Evolutionary conservation across 2,113 vertebrate species (phyloP).

Genomic region (Eptesicus fuscus): DNA sequence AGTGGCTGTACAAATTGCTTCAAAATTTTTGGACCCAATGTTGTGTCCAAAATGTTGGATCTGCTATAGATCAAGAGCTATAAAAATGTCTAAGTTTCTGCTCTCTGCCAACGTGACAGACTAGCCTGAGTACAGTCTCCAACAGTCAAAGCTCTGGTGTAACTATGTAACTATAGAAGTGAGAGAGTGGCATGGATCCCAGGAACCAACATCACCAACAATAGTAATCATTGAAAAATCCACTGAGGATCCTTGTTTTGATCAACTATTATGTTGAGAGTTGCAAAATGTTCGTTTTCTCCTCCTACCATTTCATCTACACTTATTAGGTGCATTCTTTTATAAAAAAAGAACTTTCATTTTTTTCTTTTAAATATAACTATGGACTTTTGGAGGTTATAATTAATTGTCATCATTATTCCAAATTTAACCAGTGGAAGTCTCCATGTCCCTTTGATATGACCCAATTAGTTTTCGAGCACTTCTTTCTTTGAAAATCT

Average conservation of each 20-base stretch:
- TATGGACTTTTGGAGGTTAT: neutral
- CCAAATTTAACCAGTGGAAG: neutral
- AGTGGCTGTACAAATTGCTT: neutral
- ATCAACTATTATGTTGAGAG: neutral
- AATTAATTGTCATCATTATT: neutral
- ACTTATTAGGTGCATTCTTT: neutral
- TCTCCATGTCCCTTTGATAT: neutral
- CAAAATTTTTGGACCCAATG: neutral
- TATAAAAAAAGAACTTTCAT: neutral
- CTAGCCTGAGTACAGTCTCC: neutral
- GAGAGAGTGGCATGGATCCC: neutral
- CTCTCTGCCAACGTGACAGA: neutral
- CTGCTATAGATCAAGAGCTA: neutral
- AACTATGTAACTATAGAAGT: neutral
- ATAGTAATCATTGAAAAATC: neutral
- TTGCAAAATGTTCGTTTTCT: neutral
- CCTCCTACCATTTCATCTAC: neutral
- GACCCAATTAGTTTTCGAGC: neutral
- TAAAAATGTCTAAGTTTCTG: neutral
- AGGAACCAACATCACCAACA: neutral
- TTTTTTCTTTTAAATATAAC: neutral
- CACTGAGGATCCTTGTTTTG: neutral
- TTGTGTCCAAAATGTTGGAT: neutral
- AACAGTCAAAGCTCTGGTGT: neutral
- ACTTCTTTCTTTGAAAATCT: neutral